Evolutionary conservation across 1,140 invertebrate genomes (phyloP).

Genomic region (Phocides pigmalion): DNA sequence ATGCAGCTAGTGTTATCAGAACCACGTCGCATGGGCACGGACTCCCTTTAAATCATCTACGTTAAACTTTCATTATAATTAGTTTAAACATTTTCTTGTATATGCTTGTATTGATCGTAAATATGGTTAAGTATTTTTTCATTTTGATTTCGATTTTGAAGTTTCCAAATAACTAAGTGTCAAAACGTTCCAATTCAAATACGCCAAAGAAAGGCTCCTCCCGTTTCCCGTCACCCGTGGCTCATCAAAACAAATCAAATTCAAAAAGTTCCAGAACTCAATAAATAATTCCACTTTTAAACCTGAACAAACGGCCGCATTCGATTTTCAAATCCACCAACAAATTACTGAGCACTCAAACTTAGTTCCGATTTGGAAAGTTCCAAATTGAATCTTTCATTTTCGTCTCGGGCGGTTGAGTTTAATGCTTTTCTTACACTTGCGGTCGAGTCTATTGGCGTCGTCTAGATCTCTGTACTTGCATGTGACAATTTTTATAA

Average conservation of each 20-base stretch:
- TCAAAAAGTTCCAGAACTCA: conserved; percentile 27
- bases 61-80: too few species aligned
- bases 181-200: neutral
- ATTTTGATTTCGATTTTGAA: too few species aligned
- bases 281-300: conserved; percentile 32
- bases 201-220: neutral
- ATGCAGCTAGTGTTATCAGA: too few species aligned
- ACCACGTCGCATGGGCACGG: too few species aligned
- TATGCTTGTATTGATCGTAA: too few species aligned
- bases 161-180: neutral
- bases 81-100: too few species aligned
- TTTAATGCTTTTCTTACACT: conserved; percentile 13
- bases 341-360: conserved; percentile 35
- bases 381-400: conserved; percentile 33
- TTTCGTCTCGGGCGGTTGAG: conserved; percentile 25
- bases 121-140: too few species aligned
- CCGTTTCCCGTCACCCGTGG: neutral
- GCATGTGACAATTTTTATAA: conserved; percentile 5
- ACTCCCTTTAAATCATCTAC: too few species aligned
- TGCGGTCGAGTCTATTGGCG: conserved; percentile 9
- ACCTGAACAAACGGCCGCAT: conserved; percentile 32
- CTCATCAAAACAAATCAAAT: conserved; percentile 21
- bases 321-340: conserved; percentile 33
- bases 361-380: conserved; percentile 29
- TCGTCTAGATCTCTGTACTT: neutral